These are phyloP conservation scores for Holothuria glaberrima DNA, from an alignment of 35 echinoderm and acorn worm genomes.

Conservation along the genomic window DNA sequence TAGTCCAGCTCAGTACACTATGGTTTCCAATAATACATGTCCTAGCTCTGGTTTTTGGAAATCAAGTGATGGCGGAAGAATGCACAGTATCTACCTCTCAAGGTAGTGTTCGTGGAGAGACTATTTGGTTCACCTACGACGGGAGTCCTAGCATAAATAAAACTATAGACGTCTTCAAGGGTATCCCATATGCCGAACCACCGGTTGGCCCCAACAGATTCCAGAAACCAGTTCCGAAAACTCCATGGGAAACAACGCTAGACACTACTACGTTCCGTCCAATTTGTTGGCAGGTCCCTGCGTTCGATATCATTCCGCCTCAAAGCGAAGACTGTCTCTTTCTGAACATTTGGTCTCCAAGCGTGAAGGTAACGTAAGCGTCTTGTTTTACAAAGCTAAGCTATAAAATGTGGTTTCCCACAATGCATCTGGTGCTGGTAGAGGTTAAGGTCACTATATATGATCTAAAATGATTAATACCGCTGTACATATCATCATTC, in stretches of 20 bases:
- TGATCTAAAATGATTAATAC: too few relatives aligned
- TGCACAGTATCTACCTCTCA: neutral
- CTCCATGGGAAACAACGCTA: constrained; percentile 48
- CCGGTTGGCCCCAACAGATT: constrained; percentile 64
- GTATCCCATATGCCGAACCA: constrained; percentile 86
- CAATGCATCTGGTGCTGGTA: too few relatives aligned
- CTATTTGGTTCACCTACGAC: neutral
- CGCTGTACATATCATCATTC: too few relatives aligned
- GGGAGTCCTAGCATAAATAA: neutral
- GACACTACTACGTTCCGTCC: constrained; percentile 69
- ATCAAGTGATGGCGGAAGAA: neutral
- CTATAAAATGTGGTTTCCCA: too few relatives aligned
- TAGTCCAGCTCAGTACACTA: too few relatives aligned
- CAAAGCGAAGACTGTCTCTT: constrained; percentile 72
- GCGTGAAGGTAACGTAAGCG: constrained; percentile 5
- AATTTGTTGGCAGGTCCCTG: constrained; percentile 60
- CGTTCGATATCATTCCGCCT: constrained; percentile 2
- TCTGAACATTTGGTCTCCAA: constrained; percentile 65
- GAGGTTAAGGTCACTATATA: too few relatives aligned
- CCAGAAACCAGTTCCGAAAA: constrained; percentile 52
- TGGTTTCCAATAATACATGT: too few relatives aligned
- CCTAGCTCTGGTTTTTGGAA: too few relatives aligned
- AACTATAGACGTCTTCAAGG: constrained; percentile 54
- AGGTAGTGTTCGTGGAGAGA: constrained; percentile 16
- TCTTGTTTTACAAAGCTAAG: too few relatives aligned